Evolutionary conservation across 1,140 invertebrate genomes (phyloP), one percentile per base, ranked within the genome.

Genomic region (Ips typographus): DNA sequence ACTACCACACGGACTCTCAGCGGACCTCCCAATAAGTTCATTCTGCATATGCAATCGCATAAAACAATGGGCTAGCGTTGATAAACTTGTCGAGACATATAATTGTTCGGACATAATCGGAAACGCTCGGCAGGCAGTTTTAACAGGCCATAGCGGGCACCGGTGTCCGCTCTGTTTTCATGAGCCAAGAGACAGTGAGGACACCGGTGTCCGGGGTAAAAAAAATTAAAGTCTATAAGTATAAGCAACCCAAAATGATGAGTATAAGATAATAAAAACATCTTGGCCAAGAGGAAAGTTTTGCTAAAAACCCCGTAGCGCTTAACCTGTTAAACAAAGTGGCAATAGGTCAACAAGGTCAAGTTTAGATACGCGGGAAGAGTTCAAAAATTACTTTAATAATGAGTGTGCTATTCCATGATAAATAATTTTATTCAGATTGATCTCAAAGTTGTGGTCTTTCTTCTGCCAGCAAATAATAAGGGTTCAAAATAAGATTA

Each of bases 271-370:
- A 4, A 7, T 5, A n/a, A 7, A 7, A 55, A 55, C 4, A 7
- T 5, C 4, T 55, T 37, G 37, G 37, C 52, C 52, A 6, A 4
- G 7, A 55, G 52, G 36, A 55, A n/a, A 55, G 4, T n/a, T 55
- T 5, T 55, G 52, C 4, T 55, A 4, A 7, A n/a, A 36, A 7
- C 8, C 4, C 4, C 8, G 4, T 47, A 8, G 8, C 43, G 43
- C 43, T 47, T 47, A 47, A 47, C 43, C 43, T 47, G 43, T 47
- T 47, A 8, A 58, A 58, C n/a, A n/a, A n/a, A n/a, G n/a, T n/a
- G n/a, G n/a, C n/a, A n/a, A n/a, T n/a, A n/a, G n/a, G n/a, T n/a
- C n/a, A n/a, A n/a, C n/a, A n/a, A n/a, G n/a, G n/a, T n/a, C n/a
- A n/a, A n/a, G n/a, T n/a, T n/a, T n/a, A n/a, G n/a, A n/a, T n/a